These are phyloP conservation scores for Orestias chungarensis DNA, from an alignment of 2,797 vertebrate genomes.

Conservation along the genomic window DNA sequence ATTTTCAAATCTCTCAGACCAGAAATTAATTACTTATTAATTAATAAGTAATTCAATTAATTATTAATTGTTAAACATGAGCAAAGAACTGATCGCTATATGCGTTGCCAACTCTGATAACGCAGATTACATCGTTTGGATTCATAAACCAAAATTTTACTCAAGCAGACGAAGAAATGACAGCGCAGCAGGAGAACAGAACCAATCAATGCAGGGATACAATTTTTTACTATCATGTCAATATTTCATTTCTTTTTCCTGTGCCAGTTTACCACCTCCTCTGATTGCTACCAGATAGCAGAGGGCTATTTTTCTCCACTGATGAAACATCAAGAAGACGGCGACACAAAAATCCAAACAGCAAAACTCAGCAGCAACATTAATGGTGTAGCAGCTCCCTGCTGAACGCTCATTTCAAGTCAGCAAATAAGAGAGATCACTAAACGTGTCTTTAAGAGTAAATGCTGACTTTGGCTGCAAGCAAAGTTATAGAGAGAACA, in stretches of 20 bases:
- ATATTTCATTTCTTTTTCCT: slow-evolving; percentile 66
- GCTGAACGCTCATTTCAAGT: slow-evolving; percentile 3
- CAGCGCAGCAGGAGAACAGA: slow-evolving; percentile 21
- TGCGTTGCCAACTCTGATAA: neutral
- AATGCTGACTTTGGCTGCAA: neutral
- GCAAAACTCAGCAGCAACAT: slow-evolving; percentile 22
- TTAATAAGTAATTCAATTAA: neutral
- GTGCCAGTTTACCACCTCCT: slow-evolving; percentile 31
- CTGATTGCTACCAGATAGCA: slow-evolving; percentile 32
- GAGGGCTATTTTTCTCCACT: slow-evolving; percentile 18
- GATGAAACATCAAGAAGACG: slow-evolving; percentile 14
- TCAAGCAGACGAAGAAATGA: neutral
- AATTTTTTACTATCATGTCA: slow-evolving; percentile 76
- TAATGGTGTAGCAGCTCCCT: neutral
- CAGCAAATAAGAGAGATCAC: neutral
- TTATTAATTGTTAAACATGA: neutral
- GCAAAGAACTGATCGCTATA: neutral
- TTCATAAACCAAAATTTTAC: neutral
- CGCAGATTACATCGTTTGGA: neutral
- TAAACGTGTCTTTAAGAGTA: neutral
- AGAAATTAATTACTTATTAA: neutral
- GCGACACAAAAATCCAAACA: slow-evolving; percentile 15
- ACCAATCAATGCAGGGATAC: slow-evolving; percentile 63
- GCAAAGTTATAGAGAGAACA: neutral
- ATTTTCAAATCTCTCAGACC: neutral